Evolutionary conservation across 2,797 vertebrate species (phyloP).

Genomic region (Lacerta agilis): DNA sequence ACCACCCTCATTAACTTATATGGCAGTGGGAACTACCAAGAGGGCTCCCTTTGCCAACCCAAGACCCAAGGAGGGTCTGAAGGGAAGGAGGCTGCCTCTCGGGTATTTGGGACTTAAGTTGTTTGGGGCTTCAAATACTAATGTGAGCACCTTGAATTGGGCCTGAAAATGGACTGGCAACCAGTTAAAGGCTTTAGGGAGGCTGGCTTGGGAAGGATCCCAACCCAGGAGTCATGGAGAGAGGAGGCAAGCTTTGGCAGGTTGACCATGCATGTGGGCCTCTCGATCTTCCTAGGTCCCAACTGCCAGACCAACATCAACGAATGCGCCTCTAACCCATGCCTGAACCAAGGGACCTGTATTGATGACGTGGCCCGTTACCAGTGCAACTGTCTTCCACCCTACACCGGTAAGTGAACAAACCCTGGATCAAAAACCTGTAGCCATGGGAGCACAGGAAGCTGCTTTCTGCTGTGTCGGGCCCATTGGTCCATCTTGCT

Average conservation of each 20-base stretch:
- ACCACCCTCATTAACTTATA: too few relatives aligned
- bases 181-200: background rate
- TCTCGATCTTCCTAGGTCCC: conserved; percentile 79
- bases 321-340: conserved; percentile 96
- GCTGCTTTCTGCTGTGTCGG: too few relatives aligned
- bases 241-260: rapidly evolving
- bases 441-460: too few relatives aligned
- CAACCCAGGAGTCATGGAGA: background rate
- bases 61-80: too few relatives aligned
- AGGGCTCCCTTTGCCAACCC: too few relatives aligned
- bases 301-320: conserved; percentile 99
- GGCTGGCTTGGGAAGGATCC: background rate
- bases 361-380: conserved; percentile 94
- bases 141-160: too few relatives aligned
- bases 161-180: too few relatives aligned
- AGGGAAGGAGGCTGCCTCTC: too few relatives aligned
- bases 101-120: too few relatives aligned
- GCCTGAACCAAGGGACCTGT: conserved; percentile 95
- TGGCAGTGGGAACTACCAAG: too few relatives aligned
- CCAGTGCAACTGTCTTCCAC: conserved; percentile 92
- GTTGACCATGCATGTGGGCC: rapidly evolving
- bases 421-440: rapidly evolving
- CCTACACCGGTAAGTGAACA: conserved; percentile 89
- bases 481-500: too few relatives aligned
- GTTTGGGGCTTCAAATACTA: too few relatives aligned